Evolutionary conservation across 2,888 invertebrate genomes (phyloP).

Genomic region (Ophion costatus): DNA sequence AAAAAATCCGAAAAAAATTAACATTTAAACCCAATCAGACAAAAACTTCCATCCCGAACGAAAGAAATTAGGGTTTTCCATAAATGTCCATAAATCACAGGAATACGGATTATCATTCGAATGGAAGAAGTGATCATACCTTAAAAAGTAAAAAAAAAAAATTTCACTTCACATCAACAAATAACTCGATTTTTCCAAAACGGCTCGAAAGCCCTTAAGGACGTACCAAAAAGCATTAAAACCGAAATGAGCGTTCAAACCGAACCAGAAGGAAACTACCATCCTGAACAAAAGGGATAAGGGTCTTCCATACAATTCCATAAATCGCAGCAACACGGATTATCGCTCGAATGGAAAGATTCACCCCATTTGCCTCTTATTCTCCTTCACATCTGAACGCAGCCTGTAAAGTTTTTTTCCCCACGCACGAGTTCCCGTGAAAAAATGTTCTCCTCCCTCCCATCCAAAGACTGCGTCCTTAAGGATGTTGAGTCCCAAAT

Average conservation of each 20-base stretch:
- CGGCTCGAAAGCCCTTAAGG: too few relatives aligned
- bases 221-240: too few relatives aligned
- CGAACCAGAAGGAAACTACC: background rate
- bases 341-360: constrained; percentile 2
- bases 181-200: too few relatives aligned
- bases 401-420: background rate
- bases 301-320: background rate
- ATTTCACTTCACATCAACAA: too few relatives aligned
- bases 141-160: too few relatives aligned
- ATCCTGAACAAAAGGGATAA: background rate
- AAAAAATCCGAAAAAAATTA: too few relatives aligned
- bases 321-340: background rate
- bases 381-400: background rate
- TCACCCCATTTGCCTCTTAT: background rate
- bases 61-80: background rate
- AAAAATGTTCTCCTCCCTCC: background rate
- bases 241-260: too few relatives aligned
- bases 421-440: background rate
- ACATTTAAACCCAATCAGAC: background rate
- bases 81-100: background rate
- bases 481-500: too few relatives aligned
- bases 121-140: too few relatives aligned
- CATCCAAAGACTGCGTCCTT: too few relatives aligned
- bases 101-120: too few relatives aligned
- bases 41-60: background rate